Evolutionary conservation across 2,113 vertebrate species (phyloP).

Genomic region (Chunga burmeisteri): DNA sequence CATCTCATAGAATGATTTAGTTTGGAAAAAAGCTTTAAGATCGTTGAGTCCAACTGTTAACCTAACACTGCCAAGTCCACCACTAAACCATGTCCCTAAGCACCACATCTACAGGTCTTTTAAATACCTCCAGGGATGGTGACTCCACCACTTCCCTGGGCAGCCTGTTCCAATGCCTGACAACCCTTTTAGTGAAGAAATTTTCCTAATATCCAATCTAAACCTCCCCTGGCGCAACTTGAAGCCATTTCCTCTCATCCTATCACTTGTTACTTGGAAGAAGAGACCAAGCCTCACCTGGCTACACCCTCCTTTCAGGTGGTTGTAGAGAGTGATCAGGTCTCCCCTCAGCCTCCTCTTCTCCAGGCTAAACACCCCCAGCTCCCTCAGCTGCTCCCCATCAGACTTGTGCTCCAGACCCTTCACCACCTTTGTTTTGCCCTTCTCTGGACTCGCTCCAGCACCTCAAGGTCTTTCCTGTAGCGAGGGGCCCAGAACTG

Average conservation of each 20-base stretch:
- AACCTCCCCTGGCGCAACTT: neutral
- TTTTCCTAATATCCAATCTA: neutral
- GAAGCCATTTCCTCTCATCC: neutral
- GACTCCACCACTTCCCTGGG: neutral
- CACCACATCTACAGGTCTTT: neutral
- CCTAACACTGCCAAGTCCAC: neutral
- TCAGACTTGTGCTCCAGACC: neutral
- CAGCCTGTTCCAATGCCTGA: neutral
- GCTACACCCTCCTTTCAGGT: neutral
- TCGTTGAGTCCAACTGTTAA: accelerated
- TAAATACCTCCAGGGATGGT: neutral
- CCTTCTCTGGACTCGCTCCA: neutral
- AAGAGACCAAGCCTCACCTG: neutral
- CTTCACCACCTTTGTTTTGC: neutral
- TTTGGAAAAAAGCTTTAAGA: neutral
- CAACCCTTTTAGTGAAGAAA: no score
- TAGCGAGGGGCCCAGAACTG: neutral
- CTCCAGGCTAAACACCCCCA: neutral
- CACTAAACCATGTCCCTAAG: neutral
- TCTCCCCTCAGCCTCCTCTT: neutral
- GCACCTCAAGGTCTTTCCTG: neutral
- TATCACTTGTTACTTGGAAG: neutral
- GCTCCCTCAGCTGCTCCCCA: neutral
- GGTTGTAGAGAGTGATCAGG: neutral
- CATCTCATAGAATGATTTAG: neutral